Conservation (phyloP, 2,888 invertebrate genomes). For the Pristionchus maxplancki region DNA sequence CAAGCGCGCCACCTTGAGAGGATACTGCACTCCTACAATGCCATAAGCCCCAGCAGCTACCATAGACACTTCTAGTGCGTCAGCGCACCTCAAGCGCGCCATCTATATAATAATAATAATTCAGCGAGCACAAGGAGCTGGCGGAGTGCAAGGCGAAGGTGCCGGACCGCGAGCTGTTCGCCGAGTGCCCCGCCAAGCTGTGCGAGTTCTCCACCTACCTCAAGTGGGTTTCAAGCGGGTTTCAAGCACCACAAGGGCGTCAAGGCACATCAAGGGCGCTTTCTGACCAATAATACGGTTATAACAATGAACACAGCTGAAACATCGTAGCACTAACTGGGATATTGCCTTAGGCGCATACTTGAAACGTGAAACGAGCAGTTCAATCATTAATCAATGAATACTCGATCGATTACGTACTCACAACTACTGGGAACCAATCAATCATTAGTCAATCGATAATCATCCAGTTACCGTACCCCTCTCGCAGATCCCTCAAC, state of each 20-base stretch:
- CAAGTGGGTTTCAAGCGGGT: background rate
- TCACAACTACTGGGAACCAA: background rate
- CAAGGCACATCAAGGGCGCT: too few relatives aligned
- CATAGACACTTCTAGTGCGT: background rate
- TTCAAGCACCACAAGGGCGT: too few relatives aligned
- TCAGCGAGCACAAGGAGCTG: constrained; percentile 37
- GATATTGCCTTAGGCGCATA: too few relatives aligned
- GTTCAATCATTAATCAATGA: too few relatives aligned
- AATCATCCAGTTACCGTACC: background rate
- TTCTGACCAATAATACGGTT: too few relatives aligned
- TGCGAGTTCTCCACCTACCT: background rate
- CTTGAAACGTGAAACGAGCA: too few relatives aligned
- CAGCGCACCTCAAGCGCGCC: too few relatives aligned
- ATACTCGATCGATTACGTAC: background rate
- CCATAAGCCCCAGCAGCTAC: too few relatives aligned
- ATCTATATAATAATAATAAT: too few relatives aligned
- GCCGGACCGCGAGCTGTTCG: background rate
- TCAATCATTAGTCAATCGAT: too few relatives aligned
- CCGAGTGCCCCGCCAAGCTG: background rate
- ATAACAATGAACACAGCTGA: too few relatives aligned
- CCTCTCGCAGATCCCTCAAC: background rate
- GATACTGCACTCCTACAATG: background rate
- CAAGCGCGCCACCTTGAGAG: background rate
- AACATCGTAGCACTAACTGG: too few relatives aligned
- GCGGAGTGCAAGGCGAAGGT: background rate